Evolutionary conservation across 1,140 invertebrate species (phyloP).

Genomic region (Drosophila sucinea): DNA sequence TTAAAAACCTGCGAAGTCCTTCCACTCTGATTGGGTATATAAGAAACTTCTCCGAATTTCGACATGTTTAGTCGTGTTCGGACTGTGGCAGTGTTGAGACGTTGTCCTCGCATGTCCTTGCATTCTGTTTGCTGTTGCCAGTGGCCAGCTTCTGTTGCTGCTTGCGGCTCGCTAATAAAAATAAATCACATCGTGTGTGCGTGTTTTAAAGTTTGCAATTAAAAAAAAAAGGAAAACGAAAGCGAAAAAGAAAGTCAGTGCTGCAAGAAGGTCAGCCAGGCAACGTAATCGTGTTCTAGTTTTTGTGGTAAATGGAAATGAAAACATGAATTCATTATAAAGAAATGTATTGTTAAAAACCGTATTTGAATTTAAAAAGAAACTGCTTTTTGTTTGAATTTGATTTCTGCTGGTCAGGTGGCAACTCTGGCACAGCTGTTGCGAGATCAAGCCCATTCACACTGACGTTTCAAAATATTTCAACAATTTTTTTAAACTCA

Average conservation of each 20-base stretch:
- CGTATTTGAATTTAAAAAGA: conserved; percentile 33
- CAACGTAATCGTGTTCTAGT: conserved; percentile 31
- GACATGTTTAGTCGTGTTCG: conserved; percentile 60
- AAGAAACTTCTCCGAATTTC: conserved; percentile 51
- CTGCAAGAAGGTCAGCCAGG: conserved; percentile 49
- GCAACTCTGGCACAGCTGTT: neutral
- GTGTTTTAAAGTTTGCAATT: conserved; percentile 65
- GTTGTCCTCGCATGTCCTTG: conserved; percentile 18
- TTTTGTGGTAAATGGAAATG: conserved; percentile 45
- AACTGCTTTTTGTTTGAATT: conserved; percentile 12
- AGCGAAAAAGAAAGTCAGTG: conserved; percentile 38
- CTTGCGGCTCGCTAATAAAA: conserved; percentile 48
- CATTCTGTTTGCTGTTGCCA: conserved; percentile 15
- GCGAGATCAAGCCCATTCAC: neutral
- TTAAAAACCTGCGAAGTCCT: conserved; percentile 20
- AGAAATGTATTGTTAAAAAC: neutral
- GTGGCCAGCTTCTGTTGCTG: conserved; percentile 12
- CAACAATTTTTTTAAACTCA: neutral
- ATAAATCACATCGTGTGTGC: conserved; percentile 56
- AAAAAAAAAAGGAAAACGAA: conserved; percentile 29
- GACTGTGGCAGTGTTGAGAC: conserved; percentile 60
- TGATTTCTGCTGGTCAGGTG: neutral
- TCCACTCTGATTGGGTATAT: conserved; percentile 45
- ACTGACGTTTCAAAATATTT: neutral
- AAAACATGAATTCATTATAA: conserved; percentile 32